Evolutionary conservation across 2,888 invertebrate species (phyloP).

Genomic region (Periphyllus acericola): DNA sequence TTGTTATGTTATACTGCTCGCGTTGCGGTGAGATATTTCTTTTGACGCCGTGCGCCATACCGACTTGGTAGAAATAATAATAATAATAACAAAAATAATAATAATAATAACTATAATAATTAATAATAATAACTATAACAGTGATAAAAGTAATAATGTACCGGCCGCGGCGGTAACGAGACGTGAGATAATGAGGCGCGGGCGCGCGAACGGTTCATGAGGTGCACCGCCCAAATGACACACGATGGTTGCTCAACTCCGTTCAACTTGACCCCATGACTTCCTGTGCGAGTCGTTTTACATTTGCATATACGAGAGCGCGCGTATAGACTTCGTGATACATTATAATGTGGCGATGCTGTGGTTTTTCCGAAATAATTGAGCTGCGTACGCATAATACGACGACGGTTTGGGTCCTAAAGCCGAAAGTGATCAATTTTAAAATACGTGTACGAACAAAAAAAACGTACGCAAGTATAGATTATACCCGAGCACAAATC

Average conservation of each 20-base stretch:
- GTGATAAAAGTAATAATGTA: neutral
- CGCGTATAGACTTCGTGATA: neutral
- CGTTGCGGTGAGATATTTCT: neutral
- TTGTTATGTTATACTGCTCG: neutral
- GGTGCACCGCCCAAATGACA: neutral
- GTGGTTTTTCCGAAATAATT: constrained; percentile 23
- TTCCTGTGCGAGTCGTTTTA: neutral
- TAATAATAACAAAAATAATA: neutral
- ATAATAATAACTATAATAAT: neutral
- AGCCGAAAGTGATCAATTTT: too few species aligned
- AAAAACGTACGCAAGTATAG: too few species aligned
- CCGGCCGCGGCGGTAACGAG: constrained; percentile 24
- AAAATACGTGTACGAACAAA: too few species aligned
- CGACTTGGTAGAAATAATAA: neutral
- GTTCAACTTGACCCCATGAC: constrained; percentile 35
- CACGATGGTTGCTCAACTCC: constrained; percentile 10
- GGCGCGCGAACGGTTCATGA: constrained; percentile 18
- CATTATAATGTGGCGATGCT: neutral
- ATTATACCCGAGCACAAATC: too few species aligned
- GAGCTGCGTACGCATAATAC: neutral
- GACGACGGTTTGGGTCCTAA: neutral
- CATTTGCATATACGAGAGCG: neutral
- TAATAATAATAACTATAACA: neutral
- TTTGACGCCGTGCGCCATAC: neutral
- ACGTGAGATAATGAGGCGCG: constrained; percentile 5